These are phyloP conservation scores for Diorhabda carinulata DNA, from an alignment of 1,140 invertebrate genomes.

Conservation along the genomic window DNA sequence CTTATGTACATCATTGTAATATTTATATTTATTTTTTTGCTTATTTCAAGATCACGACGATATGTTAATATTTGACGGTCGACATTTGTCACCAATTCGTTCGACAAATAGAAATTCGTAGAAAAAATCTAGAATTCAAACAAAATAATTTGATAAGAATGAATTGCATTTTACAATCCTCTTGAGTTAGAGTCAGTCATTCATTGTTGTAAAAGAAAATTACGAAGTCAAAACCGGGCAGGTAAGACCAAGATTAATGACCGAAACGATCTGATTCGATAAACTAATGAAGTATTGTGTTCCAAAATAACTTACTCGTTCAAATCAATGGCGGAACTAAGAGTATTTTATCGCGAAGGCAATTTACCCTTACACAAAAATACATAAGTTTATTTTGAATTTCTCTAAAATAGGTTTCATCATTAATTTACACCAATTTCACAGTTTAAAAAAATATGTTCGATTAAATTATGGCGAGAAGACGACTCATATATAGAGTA, in stretches of 20 bases:
- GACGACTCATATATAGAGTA: not conserved
- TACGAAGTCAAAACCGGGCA: slow-evolving; percentile 15
- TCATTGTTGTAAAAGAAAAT: not conserved
- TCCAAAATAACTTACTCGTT: slow-evolving; percentile 43
- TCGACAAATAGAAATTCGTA: not conserved
- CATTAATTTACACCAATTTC: not conserved
- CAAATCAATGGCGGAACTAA: not conserved
- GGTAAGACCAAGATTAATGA: slow-evolving; percentile 40
- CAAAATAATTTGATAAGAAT: not conserved
- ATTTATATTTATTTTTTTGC: no score
- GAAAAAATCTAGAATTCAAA: not conserved
- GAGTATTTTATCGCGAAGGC: not conserved
- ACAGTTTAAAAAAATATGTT: not conserved
- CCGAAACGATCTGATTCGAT: slow-evolving; percentile 44
- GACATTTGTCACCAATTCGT: not conserved
- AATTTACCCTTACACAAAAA: not conserved
- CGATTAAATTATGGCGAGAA: not conserved
- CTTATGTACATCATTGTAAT: no score
- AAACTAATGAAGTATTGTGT: slow-evolving; percentile 48
- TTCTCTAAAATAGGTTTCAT: not conserved
- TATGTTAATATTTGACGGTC: no score
- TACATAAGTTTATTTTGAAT: not conserved
- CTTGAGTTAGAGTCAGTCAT: not conserved
- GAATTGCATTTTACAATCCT: not conserved
- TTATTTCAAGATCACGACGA: no score